Evolutionary conservation across 2,888 invertebrate genomes (phyloP), one percentile per base, ranked within the genome.

Genomic region (Tuberolachnus salignus): DNA sequence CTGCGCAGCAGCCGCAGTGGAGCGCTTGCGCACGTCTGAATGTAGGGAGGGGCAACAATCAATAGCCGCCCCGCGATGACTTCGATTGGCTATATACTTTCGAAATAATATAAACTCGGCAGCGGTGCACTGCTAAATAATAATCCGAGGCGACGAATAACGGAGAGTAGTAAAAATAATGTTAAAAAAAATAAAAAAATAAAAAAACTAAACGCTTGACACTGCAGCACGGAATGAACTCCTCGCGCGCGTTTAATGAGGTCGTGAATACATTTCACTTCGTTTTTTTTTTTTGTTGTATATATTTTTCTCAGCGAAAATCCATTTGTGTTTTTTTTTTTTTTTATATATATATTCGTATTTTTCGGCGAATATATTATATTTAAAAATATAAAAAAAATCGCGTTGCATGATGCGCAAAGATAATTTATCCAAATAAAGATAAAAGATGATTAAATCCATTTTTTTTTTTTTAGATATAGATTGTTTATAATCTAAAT

Each of bases 121-220:
- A 57, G 59, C 34, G 51, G 51, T 34, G n/a, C 61, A 23, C 23
- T 26, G 23, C n/a, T 19, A 44, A 57, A 63, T 63, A 66, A 57
- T 57, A 67, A 75, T 55, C 57, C 57, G 46, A 49, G 57, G 19
- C 19, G 67, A 67, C 49, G 57, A 75, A 75, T 57, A 34, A 75
- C 44, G 57, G 3, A 34, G 26, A 67, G 57, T 13, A 44, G 46
- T 67, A 46, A 67, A 75, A 59, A 59, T n/a, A 23, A 19, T 51
- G 3, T 1, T 44, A 8, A 14, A 21, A 55, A 14, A 26, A 26
- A 23, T 26, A 26, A 16, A 10, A n/a, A 23, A 23, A 23, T 51
- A 57, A 67, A 14, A 75, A 53, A 46, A 23, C 21, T 26, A 55
- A 46, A 10, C 57, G 64, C 66, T 26, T 75, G 57, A 66, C 55